phyloP scores from a whole-genome alignment of 2,113 vertebrate species.

The Dasyurus viverrinus region DNA sequence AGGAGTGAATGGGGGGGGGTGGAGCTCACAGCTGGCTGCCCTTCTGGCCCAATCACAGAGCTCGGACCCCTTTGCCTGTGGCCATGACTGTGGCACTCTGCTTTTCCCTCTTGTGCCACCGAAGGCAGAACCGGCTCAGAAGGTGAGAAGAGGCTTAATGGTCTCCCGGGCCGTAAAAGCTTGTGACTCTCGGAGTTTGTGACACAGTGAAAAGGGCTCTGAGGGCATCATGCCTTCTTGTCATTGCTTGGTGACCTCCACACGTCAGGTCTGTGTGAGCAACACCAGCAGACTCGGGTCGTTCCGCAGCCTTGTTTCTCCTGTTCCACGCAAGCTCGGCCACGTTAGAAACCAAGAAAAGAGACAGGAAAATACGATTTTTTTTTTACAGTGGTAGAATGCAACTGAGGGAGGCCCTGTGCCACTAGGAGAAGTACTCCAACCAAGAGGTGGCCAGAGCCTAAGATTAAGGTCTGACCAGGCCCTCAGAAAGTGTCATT shows the following conservation, averaged over 20 bases:
- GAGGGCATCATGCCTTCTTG: neutral
- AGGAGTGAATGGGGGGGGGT: neutral
- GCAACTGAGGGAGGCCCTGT: neutral
- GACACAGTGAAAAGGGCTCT: neutral
- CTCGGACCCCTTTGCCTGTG: neutral
- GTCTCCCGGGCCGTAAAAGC: neutral
- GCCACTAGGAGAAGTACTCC: too few species aligned
- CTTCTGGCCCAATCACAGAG: neutral
- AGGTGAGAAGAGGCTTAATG: neutral
- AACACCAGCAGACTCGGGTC: neutral
- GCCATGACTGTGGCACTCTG: neutral
- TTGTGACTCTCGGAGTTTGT: neutral
- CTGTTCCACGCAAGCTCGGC: neutral
- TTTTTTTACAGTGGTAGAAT: neutral
- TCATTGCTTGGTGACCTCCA: neutral
- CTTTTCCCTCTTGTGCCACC: neutral
- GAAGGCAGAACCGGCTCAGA: neutral
- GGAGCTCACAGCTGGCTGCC: neutral
- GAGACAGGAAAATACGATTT: neutral
- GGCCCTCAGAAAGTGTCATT: neutral
- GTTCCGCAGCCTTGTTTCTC: neutral
- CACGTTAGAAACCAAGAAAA: neutral
- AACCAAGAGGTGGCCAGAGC: neutral
- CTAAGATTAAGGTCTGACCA: neutral
- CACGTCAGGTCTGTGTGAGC: neutral